Percentiles rank a stretch among this genome's conserved stretches.
These are phyloP conservation scores for Zaprionus ghesquierei DNA, from an alignment of 1,140 invertebrate species.

Conservation along the genomic window DNA sequence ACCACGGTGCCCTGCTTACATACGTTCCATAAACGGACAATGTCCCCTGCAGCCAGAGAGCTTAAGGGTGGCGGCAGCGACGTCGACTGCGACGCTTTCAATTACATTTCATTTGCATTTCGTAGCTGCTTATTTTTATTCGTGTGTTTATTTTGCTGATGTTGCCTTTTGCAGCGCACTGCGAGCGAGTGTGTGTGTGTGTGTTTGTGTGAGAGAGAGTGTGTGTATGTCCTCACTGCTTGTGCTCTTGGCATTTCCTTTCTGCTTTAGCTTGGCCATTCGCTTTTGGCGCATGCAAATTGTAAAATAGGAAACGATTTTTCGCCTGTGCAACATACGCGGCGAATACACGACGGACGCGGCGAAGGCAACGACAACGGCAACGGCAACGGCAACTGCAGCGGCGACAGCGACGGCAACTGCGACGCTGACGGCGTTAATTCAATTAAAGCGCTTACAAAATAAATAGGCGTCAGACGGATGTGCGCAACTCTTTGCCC, in stretches of 20 bases:
- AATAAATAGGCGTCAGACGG: slow-evolving; percentile 47
- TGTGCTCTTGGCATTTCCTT: slow-evolving; percentile 47
- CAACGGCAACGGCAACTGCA: slow-evolving; percentile 45
- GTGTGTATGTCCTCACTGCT: slow-evolving; percentile 58
- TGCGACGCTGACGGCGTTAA: slow-evolving; percentile 61
- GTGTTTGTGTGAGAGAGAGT: background rate
- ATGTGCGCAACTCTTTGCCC: slow-evolving; percentile 28
- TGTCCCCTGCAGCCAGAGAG: slow-evolving; percentile 63
- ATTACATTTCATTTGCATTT: slow-evolving; percentile 81
- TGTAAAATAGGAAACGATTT: slow-evolving; percentile 64
- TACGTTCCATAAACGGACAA: slow-evolving; percentile 74
- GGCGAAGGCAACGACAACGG: slow-evolving; percentile 54
- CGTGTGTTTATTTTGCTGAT: slow-evolving; percentile 61
- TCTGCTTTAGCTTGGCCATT: slow-evolving; percentile 49
- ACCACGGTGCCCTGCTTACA: slow-evolving; percentile 2
- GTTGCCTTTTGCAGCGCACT: slow-evolving; percentile 56
- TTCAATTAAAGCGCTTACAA: slow-evolving; percentile 72
- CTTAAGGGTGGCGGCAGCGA: slow-evolving; percentile 67
- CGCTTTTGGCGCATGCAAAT: slow-evolving; percentile 48
- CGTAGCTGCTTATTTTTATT: slow-evolving; percentile 67
- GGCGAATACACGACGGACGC: slow-evolving; percentile 75
- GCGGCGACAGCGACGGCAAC: slow-evolving; percentile 54
- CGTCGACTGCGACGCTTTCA: slow-evolving; percentile 61
- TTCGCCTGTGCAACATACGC: slow-evolving; percentile 52
- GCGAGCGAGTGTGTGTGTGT: background rate